Percentiles rank a stretch among this genome's conserved stretches.
phyloP scores from a whole-genome alignment of 2,113 vertebrate genomes.

The Petaurus breviceps region DNA sequence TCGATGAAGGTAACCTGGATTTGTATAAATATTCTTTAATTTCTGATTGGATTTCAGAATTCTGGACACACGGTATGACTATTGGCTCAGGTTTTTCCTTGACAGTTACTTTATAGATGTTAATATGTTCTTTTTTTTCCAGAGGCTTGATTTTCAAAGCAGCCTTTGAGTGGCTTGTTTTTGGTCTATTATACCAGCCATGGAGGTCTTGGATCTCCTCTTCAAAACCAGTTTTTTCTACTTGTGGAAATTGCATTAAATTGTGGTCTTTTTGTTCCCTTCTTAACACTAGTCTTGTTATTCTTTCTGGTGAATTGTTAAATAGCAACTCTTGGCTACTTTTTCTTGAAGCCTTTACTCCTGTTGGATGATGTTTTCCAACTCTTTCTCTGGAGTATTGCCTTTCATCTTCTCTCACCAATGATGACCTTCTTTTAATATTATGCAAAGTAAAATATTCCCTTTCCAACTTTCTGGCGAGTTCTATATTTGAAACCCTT shows the following conservation, averaged over 20 bases:
- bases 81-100: conserved; percentile 47
- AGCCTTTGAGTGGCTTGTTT: conserved; percentile 49
- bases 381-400: conserved; percentile 34
- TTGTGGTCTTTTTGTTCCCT: conserved; percentile 64
- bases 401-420: conserved; percentile 46
- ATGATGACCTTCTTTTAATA: conserved; percentile 50
- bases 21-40: conserved; percentile 41
- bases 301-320: conserved; percentile 62
- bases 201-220: conserved; percentile 55
- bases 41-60: conserved; percentile 58
- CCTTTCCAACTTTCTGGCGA: conserved; percentile 52
- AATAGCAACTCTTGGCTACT: conserved; percentile 30
- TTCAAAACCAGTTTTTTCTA: conserved; percentile 56
- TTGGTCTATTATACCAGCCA: conserved; percentile 47
- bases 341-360: conserved; percentile 52
- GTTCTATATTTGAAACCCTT: conserved; percentile 59
- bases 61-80: conserved; percentile 22
- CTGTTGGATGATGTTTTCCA: conserved; percentile 31
- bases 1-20: conserved; percentile 47
- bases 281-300: conserved; percentile 9
- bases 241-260: conserved; percentile 33
- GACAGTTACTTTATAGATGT: conserved; percentile 21
- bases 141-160: conserved; percentile 54
- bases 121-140: conserved; percentile 43
- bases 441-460: conserved; percentile 26